Base-by-base conservation (phyloP, 2,113 vertebrate species). In the Lagopus muta region DNA sequence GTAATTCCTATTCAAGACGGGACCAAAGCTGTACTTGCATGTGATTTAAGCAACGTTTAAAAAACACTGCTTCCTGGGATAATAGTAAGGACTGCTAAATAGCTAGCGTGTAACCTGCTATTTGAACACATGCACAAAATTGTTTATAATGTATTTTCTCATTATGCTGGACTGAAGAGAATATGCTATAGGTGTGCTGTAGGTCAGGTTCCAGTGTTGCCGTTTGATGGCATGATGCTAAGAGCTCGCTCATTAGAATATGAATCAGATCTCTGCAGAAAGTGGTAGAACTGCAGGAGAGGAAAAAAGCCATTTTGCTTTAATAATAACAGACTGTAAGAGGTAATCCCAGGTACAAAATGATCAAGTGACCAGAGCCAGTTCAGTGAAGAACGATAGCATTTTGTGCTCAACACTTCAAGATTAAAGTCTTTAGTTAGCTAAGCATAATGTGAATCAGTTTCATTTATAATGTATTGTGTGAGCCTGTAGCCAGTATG, bases 381-480 rank as follows among this genome's bases (percentile, higher is more conserved):
- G 88, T 92, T 97, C 94, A 88, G 88, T 89, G 88, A 94, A 95
- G 95, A 91, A 94, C 95, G 95, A 95, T 78, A 96, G 90, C 76
- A 94, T 94, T 94, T 94, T 95, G 89, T 93, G 90, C 94, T 96
- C 95, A 95, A 93, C 96, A 96, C 83, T 93, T 83, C 77, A 87
- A 84, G 84, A 96, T 96, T 96, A 96, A 90, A 96, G 89, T 93
- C 93, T 95, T 97, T 73, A 92, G 80, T 94, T 96, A 95, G 82
- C 79, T 93, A 96, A 84, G 66, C 91, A 85, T 89, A 96, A 96
- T 91, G 71, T 96, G 92, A 96, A 92, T 96, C 94, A 90, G 79
- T 94, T 96, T 97, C 93, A 96, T 95, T 95, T 95, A 93, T 94
- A 94, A 97, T 95, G 92, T 89, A 96, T 97, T 94, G 90, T 85